Evolutionary conservation across 2,797 vertebrate genomes (phyloP), one percentile per base, ranked within the genome.

Genomic region (Limosa lapponica): DNA sequence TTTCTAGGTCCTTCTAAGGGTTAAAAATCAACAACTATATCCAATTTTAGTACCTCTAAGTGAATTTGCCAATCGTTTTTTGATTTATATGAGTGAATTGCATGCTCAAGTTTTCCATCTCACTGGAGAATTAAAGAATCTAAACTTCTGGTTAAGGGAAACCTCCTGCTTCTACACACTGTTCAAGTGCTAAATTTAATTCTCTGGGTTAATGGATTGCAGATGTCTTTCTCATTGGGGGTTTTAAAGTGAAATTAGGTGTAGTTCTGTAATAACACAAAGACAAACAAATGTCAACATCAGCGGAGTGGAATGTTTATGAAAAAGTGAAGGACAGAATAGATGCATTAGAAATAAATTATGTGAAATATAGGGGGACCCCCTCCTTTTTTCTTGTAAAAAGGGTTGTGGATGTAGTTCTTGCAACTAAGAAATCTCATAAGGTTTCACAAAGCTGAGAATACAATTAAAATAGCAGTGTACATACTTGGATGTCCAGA

Each of bases 171-270:
- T 95, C 93, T 97, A 83, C 74, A 89, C 77, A 84, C 81, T 93
- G 94, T 90, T 95, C 93, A 93, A 96, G 93, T 96, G 96, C 93
- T 96, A 97, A 96, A 97, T 96, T 96, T 96, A 97, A 97, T 97
- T 96, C 92, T 95, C 90, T 73, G 93, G 93, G 95, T 93, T 96
- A 97, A 97, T 97, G 91, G 95, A 75, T 92, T 95, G 88, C 96
- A 97, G 96, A 96, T 96, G 96, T 96, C 83, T 94, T 94, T 96
- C 93, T 97, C 92, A 77, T 88, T 96, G 91, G 91, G 92, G 82
- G 78, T 96, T 96, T 97, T 94, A 93, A 95, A 96, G 95, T 95
- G 95, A 95, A 97, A 97, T 96, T 95, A 96, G 91, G 93, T 92
- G 81, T 91, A 96, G 78, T 94, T 95, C 86, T 96, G 65, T 94